Evolutionary conservation across 2,113 vertebrate species (phyloP).

Genomic region (Sarotherodon lohbergeri): DNA sequence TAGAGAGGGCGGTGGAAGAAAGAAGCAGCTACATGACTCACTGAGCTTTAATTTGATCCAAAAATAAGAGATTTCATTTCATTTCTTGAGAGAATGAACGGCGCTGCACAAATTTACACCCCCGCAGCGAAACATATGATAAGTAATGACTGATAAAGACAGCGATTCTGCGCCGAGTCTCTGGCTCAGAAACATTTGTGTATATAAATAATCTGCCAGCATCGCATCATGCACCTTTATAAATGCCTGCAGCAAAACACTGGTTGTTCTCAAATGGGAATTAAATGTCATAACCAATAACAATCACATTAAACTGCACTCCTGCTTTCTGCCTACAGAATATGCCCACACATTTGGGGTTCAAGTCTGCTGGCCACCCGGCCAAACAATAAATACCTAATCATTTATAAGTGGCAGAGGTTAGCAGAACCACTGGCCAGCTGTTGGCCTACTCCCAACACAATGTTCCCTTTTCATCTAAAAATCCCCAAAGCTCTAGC

Average conservation of each 20-base stretch:
- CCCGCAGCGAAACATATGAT: neutral
- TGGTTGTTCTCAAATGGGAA: conserved; percentile 24
- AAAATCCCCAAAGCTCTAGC: neutral
- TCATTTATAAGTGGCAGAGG: neutral
- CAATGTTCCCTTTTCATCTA: neutral
- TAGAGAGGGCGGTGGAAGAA: neutral
- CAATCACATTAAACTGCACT: neutral
- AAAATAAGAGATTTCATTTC: neutral
- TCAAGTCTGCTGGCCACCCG: neutral
- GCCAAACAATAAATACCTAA: neutral
- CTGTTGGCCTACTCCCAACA: neutral
- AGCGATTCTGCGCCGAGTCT: neutral
- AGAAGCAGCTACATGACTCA: neutral
- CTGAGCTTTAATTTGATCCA: neutral
- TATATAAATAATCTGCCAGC: conserved; percentile 6
- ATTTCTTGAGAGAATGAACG: neutral
- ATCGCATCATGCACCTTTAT: neutral
- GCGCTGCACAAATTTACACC: neutral
- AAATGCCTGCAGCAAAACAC: neutral
- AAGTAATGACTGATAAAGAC: neutral
- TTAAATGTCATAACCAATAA: conserved; percentile 38
- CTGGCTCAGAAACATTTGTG: conserved; percentile 3
- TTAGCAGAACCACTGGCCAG: neutral
- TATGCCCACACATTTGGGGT: neutral
- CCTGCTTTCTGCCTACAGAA: neutral